Evolutionary conservation across 2,113 vertebrate species (phyloP).

Genomic region (Ibidorhyncha struthersii): DNA sequence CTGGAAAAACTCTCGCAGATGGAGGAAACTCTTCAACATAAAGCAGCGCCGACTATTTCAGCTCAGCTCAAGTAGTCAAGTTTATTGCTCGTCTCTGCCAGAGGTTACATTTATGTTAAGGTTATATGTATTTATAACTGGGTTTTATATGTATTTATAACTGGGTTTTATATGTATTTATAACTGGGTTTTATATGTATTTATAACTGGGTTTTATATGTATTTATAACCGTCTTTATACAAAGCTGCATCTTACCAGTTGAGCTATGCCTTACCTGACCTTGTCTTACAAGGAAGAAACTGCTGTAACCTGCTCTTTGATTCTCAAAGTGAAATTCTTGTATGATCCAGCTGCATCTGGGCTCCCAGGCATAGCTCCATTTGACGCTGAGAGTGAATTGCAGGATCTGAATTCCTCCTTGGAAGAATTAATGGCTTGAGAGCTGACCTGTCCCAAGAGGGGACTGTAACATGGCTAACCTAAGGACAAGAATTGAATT

Average conservation of each 20-base stretch:
- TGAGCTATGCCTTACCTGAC: not conserved
- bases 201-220: not conserved
- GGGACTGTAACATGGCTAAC: not conserved
- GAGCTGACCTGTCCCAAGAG: not conserved
- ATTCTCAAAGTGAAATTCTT: not conserved
- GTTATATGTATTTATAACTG: not conserved
- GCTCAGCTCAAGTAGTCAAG: not conserved
- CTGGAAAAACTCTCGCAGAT: not conserved
- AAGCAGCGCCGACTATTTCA: not conserved
- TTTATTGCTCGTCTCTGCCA: not conserved
- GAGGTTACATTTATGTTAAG: not conserved
- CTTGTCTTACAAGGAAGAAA: not conserved
- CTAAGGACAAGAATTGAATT: not conserved
- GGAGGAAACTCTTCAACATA: not conserved
- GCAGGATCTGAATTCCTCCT: not conserved
- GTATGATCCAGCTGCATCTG: not conserved
- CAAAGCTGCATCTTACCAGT: not conserved
- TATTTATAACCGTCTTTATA: not conserved
- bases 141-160: not conserved
- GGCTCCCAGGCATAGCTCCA: not conserved
- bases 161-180: not conserved
- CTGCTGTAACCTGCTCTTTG: not conserved
- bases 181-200: not conserved
- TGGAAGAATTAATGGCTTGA: not conserved
- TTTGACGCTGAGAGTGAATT: not conserved